Base-by-base conservation (phyloP, 2,797 vertebrate genomes). In the Uromys caudimaculatus region DNA sequence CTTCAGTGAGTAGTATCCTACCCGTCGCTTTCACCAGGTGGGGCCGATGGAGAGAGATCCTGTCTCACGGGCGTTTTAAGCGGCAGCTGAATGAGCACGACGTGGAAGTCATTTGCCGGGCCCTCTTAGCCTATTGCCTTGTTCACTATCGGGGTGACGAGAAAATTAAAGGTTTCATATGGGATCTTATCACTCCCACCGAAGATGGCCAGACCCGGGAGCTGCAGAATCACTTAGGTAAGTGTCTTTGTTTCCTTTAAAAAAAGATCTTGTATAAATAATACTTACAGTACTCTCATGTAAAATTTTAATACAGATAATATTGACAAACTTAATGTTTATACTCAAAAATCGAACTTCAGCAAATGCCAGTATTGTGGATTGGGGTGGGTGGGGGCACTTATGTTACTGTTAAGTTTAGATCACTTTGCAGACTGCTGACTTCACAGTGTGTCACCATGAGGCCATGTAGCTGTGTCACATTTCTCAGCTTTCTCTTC, bases 131-230 rank as follows among this genome's bases (percentile, higher is more conserved):
- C 35, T 99, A 99, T 98, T 99, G 99, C 95, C 99, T 99, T 47
- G 98, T 99, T 96, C 99, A 99, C 98, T 99, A 99, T 97, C 99
- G 99, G 86, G 99, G 99, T 73, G 99, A 99, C 96, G 99, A 99
- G 98, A 99, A 99, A 98, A 99, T 99, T 96, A 99, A 99, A 98
- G 99, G 99, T 98, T 99, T 99, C 98, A 99, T 99, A 98, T 99
- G 99, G 99, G 99, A 99, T 98, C 99, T 99, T 95, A 99, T 99
- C 50, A 99, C 99, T 21, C 99, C 99, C 10, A 99, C 99, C 13
- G 99, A 99, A 96, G 99, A 99, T 24, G 99, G 99, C n/a, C 99
- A 98, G 77, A 99, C 99, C 81, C 99, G 99, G 95, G 99, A 99
- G 98, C 98, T 99, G 50, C 99, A 99, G 97, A 99, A 99, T 98